Percentiles rank a stretch among this genome's conserved stretches.
These are phyloP conservation scores for Halichoerus grypus DNA, from an alignment of 2,113 vertebrate genomes.

Conservation along the genomic window DNA sequence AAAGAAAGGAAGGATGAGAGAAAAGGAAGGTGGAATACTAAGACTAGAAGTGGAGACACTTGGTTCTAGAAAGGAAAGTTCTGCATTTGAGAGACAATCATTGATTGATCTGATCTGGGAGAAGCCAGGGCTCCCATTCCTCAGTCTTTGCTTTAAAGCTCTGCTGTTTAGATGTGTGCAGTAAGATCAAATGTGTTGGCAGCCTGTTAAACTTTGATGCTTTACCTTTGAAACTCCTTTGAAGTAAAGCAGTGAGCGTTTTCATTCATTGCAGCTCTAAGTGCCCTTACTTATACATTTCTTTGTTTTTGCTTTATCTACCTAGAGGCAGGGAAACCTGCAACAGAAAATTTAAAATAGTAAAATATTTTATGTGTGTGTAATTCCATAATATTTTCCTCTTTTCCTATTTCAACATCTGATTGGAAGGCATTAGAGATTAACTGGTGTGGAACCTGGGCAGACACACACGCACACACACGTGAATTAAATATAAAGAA, in stretches of 20 bases:
- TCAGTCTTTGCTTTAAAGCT: neutral
- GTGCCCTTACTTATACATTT: neutral
- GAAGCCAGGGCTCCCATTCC: neutral
- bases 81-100: neutral
- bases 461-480: neutral
- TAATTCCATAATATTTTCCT: neutral
- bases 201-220: neutral
- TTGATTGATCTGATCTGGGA: neutral
- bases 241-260: neutral
- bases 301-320: neutral
- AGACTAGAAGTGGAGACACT: neutral
- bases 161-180: neutral
- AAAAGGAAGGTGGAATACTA: neutral
- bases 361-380: neutral
- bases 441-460: neutral
- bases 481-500: neutral
- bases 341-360: neutral
- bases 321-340: neutral
- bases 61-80: neutral
- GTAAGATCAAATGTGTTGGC: neutral
- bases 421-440: neutral
- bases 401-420: neutral
- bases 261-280: neutral
- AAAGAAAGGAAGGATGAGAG: neutral
- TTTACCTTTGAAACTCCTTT: conserved; percentile 13